phyloP scores from a whole-genome alignment of 1,140 invertebrate species.

The Adelges cooleyi region DNA sequence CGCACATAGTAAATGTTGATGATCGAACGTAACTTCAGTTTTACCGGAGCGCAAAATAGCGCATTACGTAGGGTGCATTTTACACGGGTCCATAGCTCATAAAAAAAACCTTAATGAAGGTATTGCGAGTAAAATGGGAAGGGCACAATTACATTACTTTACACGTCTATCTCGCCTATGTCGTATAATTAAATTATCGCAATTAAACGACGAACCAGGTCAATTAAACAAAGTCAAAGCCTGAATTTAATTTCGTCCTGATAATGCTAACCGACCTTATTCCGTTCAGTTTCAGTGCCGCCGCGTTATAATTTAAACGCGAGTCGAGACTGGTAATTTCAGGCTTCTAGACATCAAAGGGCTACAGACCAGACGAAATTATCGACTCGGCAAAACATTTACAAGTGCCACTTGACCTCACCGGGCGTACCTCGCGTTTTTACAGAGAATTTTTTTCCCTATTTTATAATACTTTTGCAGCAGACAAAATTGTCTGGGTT shows the following conservation, averaged over 20 bases:
- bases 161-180: slow-evolving; percentile 8
- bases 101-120: too few species aligned
- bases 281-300: slow-evolving; percentile 12
- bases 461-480: too few species aligned
- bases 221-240: slow-evolving; percentile 20
- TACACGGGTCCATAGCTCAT: too few species aligned
- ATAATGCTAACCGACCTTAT: slow-evolving; percentile 21
- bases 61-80: too few species aligned
- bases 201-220: slow-evolving; percentile 10
- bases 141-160: not conserved
- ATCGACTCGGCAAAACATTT: slow-evolving; percentile 22
- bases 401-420: slow-evolving; percentile 21
- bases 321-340: slow-evolving; percentile 13
- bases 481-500: too few species aligned
- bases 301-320: slow-evolving; percentile 5
- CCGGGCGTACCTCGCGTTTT: not conserved
- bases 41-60: too few species aligned
- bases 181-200: slow-evolving; percentile 19
- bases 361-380: slow-evolving; percentile 18
- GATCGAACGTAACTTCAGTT: too few species aligned
- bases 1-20: too few species aligned
- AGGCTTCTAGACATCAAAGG: slow-evolving; percentile 23
- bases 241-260: slow-evolving; percentile 2
- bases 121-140: too few species aligned
- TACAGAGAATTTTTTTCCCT: too few species aligned